Evolutionary conservation across 2,113 vertebrate genomes (phyloP), one percentile per base, ranked within the genome.

Genomic region (Rhizomys pruinosus): DNA sequence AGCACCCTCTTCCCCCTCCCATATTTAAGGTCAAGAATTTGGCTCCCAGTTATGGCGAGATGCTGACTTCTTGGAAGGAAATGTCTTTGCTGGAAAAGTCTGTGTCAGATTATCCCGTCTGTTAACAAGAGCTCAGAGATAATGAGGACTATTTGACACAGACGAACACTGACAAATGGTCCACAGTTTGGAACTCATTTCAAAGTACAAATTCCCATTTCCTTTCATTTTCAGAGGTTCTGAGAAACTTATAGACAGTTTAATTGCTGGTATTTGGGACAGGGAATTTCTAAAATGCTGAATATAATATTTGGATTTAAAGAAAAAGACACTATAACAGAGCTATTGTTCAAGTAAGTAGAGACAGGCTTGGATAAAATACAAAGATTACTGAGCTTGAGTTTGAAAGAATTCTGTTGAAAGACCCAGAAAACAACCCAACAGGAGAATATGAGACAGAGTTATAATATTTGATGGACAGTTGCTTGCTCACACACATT

Each of bases 241-340:
- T 74, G 52, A 87, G 85, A 89, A 96, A 94, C 79, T 93, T 97
- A 96, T 93, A 96, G 95, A 91, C 96, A 94, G 95, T 93, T 92
- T 96, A 97, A 96, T 97, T 97, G 96, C 81, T 85, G 93, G 68
- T 90, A 61, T 93, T 96, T 97, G 82, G 91, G 81, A 92, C 80
- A 96, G 61, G 37, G 93, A 95, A 96, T 94, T 97, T 76, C 68
- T 92, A 84, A 97, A 96, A 92, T 77, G 86, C 87, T 95, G 88
- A 86, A 61, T 92, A 96, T 93, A 97, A 97, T 94, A 92, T 97
- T 97, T 97, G 92, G 92, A 97, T 94, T 97, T 96, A 95, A 95
- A 97, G 93, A 94, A 96, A 94, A 92, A 95, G 95, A 96, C 47
- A 93, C 86, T 93, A 96, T 95, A 96, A 97, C 95, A 94, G 94